These are phyloP conservation scores for Dioctria rufipes DNA, from an alignment of 2,888 invertebrate genomes.

Conservation along the genomic window DNA sequence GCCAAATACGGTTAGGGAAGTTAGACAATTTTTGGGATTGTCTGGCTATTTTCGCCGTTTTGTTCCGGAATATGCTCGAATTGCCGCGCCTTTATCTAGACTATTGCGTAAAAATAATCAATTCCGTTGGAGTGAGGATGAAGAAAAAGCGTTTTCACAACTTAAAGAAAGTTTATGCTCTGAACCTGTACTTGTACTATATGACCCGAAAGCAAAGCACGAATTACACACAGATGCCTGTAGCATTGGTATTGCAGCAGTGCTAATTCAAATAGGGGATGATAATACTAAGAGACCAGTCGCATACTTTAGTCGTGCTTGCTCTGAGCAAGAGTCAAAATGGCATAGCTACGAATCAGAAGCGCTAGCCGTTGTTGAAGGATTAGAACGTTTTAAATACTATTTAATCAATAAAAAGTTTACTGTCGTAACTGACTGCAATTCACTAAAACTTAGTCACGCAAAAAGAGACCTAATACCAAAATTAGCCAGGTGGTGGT, in stretches of 20 bases:
- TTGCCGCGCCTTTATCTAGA: conserved; percentile 5
- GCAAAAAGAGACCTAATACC: conserved; percentile 58
- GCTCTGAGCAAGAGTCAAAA: neutral
- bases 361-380: no score
- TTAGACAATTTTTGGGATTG: no score
- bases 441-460: no score
- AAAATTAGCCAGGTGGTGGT: conserved; percentile 62
- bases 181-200: conserved; percentile 25
- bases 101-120: neutral
- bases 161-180: conserved; percentile 8
- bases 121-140: conserved; percentile 4
- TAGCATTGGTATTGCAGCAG: conserved; percentile 10
- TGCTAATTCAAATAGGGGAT: conserved; percentile 1
- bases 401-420: neutral
- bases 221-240: conserved; percentile 51
- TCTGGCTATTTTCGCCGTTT: neutral
- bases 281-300: conserved; percentile 5
- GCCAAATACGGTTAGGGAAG: neutral
- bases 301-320: conserved; percentile 32
- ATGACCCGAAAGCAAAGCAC: neutral
- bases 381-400: no score
- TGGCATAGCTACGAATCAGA: neutral
- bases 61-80: neutral
- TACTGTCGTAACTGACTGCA: neutral
- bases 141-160: conserved; percentile 22